A percentile compares a stretch with the other conserved stretches of the same genome.
Conservation (phyloP, 1,140 invertebrate species). For the Drosophila kanapiae region DNA sequence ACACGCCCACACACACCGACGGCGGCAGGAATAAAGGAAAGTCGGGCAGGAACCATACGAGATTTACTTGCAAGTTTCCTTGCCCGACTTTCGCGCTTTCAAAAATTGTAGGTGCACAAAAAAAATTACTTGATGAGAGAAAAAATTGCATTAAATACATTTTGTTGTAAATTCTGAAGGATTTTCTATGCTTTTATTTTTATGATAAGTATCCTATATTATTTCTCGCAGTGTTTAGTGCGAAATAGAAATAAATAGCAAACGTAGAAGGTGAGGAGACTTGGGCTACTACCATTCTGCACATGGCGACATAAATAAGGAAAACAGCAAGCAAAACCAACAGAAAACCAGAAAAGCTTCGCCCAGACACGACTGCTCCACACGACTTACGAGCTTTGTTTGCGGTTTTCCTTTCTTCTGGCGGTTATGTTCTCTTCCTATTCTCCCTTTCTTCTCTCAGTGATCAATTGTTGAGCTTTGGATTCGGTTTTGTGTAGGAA, state of each 20-base stretch:
- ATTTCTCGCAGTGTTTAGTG: slow-evolving; percentile 1
- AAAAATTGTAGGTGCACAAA: slow-evolving; percentile 10
- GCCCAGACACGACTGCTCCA: slow-evolving; percentile 33
- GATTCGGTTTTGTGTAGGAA: slow-evolving; percentile 6
- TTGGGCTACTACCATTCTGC: slow-evolving; percentile 15
- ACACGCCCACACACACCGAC: slow-evolving; percentile 31
- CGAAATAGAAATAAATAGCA: slow-evolving; percentile 23
- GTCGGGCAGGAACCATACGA: slow-evolving; percentile 16
- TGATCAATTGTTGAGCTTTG: slow-evolving; percentile 18
- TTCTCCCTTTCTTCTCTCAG: neutral
- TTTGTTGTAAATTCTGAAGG: too few species aligned
- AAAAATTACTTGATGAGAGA: neutral
- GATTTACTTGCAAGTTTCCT: slow-evolving; percentile 25
- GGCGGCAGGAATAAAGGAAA: neutral
- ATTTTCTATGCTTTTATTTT: too few species aligned
- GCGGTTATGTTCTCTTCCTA: slow-evolving; percentile 14
- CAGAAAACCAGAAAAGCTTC: slow-evolving; percentile 31
- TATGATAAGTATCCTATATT: neutral
- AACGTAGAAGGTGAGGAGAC: slow-evolving; percentile 21
- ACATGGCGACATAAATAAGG: slow-evolving; percentile 36
- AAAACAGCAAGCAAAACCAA: slow-evolving; percentile 12
- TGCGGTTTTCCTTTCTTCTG: slow-evolving; percentile 28
- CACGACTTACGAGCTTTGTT: slow-evolving; percentile 40
- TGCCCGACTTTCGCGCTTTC: slow-evolving; percentile 18
- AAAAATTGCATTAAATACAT: too few species aligned